Base-by-base conservation (phyloP, 2,888 invertebrate species). In the Polylopha cassiicola region DNA sequence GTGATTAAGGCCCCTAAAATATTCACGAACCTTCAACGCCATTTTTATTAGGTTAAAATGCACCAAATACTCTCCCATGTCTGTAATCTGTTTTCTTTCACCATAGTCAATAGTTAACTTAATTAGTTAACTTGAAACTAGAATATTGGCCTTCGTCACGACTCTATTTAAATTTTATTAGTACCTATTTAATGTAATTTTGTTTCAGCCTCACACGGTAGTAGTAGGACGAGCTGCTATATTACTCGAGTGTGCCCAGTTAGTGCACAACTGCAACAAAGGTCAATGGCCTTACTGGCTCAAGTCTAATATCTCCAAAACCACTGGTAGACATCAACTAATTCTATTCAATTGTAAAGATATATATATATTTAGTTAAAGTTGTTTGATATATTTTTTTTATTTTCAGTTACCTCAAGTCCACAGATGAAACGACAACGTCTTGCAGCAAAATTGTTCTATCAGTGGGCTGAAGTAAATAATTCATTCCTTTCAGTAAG, bases 251-350 rank as follows among this genome's bases (percentile, higher is more conserved):
- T 98, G 98, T 72, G 94, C 98, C 0, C 93, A 98, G 70, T 94
- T 99, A 55, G 98, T 99, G 1, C 98, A 99, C 66, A 91, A 95
- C 51, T 99, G 99, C 74, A 99, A 99, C 73, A 95, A 95, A 66
- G 98, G 98, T 0, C 96, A 97, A 55, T 99, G 99, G 99, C 99
- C 99, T 0, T 90, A 92, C 37, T 99, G 99, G 98, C 94, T 98
- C 89, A 97, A 97, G 74, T 90, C 95, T 4, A 94, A 93, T 50
- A 62, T 72, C 2, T 67, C 72, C 4, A 85, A 85, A 63, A 73
- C 68, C 46, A 65, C 74, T 18, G 65, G 84, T 82, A 55, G 62
- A n/a, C n/a, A n/a, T n/a, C n/a, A n/a, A n/a, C n/a, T n/a, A n/a
- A n/a, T n/a, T n/a, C n/a, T n/a, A n/a, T n/a, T n/a, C n/a, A n/a